Percentiles rank a stretch among this genome's conserved stretches.
Conservation (phyloP, 1,140 invertebrate genomes). For the Lordiphosa collinella region DNA sequence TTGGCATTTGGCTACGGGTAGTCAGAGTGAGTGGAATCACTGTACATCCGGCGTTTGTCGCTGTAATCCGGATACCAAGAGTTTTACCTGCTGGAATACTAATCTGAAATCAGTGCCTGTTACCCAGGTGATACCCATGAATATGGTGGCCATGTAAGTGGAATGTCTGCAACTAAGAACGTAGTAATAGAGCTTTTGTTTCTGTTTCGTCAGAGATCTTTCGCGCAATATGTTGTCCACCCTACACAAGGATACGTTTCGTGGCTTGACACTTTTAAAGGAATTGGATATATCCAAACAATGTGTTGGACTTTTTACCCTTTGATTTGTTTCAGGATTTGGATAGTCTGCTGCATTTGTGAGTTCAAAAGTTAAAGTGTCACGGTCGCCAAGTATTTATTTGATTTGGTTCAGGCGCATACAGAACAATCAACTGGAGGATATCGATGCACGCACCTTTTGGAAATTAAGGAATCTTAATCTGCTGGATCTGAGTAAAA, state of each 20-base stretch:
- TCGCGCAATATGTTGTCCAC: constrained; percentile 86
- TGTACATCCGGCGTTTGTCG: constrained; percentile 86
- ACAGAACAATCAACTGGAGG: constrained; percentile 87
- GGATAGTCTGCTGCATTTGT: constrained; percentile 86
- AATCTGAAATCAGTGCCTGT: constrained; percentile 83
- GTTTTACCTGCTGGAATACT: constrained; percentile 87
- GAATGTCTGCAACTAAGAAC: too few relatives aligned
- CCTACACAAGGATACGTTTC: constrained; percentile 87
- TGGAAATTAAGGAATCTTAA: constrained; percentile 84
- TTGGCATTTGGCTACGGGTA: constrained; percentile 83
- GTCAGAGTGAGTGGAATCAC: constrained; percentile 84
- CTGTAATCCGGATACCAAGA: constrained; percentile 82
- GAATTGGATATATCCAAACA: constrained; percentile 90
- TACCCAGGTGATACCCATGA: constrained; percentile 85
- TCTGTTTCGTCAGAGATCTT: constrained; percentile 83
- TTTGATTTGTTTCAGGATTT: constrained; percentile 86
- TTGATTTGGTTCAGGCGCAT: constrained; percentile 81
- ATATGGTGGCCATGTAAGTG: constrained; percentile 85
- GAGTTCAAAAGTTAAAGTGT: constrained; percentile 43
- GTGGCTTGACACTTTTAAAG: constrained; percentile 83
- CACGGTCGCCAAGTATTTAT: neutral
- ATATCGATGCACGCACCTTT: constrained; percentile 85
- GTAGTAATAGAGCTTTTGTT: too few relatives aligned
- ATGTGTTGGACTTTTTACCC: constrained; percentile 88
- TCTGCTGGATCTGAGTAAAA: constrained; percentile 88